Evolutionary conservation across 2,113 vertebrate genomes (phyloP), one percentile per base, ranked within the genome.

Genomic region (Myiozetetes cayanensis): DNA sequence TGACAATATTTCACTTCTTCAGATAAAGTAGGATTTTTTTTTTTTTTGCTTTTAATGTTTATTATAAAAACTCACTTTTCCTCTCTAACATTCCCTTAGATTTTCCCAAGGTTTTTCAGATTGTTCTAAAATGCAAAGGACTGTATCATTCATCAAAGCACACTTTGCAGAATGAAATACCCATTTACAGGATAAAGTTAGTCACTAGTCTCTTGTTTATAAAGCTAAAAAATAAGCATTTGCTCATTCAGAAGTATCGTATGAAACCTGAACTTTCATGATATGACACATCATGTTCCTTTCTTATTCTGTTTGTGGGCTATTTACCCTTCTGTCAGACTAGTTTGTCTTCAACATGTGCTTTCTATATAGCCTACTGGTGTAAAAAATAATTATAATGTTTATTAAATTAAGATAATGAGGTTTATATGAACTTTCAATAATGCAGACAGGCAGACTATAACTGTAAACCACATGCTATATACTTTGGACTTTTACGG

Each of bases 401-500:
- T 87, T 96, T 97, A 97, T 96, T 97, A 97, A 97, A 97, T 96
- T 97, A 94, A 97, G 96, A 97, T 97, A 97, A 97, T 96, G 90
- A 96, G 91, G 93, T 94, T 97, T 98, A 96, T 97, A 97, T 89
- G 89, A 98, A 97, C 96, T 96, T 96, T 97, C 89, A 97, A 82
- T 97, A 93, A 97, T 90, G 89, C 91, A 98, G 95, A 97, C 90
- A 94, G 90, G 95, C 96, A 98, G 97, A 97, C 96, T 96, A 97
- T 98, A 97, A 98, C 98, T 98, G 97, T 98, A 98, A 98, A 95
- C 97, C 94, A 92, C 96, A 97, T 95, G 96, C 87, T 97, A 96
- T 96, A 97, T 97, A 96, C 96, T 97, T 97, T 96, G 81, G 97
- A 96, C 95, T 98, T 98, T 98, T 98, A 98, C 87, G 75, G 97